phyloP scores from a whole-genome alignment of 2,113 vertebrate species.

The Pao palembangensis region DNA sequence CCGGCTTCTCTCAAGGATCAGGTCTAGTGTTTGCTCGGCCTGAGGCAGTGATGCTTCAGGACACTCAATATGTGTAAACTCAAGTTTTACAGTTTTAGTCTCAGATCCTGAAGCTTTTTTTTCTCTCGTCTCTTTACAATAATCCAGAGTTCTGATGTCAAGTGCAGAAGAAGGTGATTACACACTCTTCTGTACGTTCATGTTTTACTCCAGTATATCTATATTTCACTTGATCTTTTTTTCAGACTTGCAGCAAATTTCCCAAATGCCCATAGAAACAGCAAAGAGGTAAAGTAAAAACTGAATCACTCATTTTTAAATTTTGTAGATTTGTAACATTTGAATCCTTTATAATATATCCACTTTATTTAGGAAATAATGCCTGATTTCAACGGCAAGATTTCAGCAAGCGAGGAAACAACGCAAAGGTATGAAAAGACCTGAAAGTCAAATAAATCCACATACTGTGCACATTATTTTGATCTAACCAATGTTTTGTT shows the following conservation, averaged over 20 bases:
- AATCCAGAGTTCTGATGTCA: slow-evolving; percentile 26
- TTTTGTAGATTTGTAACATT: not conserved
- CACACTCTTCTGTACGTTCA: not conserved
- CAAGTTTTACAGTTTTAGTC: not conserved
- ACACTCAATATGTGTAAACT: not conserved
- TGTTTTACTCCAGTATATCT: not conserved
- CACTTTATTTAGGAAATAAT: slow-evolving; percentile 10
- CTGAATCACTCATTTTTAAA: not conserved
- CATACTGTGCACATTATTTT: not conserved
- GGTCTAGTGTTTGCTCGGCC: slow-evolving; percentile 20
- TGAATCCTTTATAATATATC: no score
- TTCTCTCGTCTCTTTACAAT: not conserved
- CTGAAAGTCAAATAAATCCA: not conserved
- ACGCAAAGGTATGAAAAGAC: not conserved
- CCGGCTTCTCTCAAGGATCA: not conserved
- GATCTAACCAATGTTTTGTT: not conserved
- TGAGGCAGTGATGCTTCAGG: not conserved
- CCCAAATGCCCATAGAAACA: not conserved
- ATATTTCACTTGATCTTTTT: slow-evolving; percentile 8
- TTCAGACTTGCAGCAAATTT: slow-evolving; percentile 72
- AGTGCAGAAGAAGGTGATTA: slow-evolving; percentile 60
- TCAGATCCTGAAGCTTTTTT: not conserved
- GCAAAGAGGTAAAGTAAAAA: slow-evolving; percentile 52
- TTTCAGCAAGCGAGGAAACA: not conserved
- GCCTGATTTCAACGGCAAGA: slow-evolving; percentile 20